phyloP scores from a whole-genome alignment of 2,888 invertebrate genomes.

The Thereva unica region DNA sequence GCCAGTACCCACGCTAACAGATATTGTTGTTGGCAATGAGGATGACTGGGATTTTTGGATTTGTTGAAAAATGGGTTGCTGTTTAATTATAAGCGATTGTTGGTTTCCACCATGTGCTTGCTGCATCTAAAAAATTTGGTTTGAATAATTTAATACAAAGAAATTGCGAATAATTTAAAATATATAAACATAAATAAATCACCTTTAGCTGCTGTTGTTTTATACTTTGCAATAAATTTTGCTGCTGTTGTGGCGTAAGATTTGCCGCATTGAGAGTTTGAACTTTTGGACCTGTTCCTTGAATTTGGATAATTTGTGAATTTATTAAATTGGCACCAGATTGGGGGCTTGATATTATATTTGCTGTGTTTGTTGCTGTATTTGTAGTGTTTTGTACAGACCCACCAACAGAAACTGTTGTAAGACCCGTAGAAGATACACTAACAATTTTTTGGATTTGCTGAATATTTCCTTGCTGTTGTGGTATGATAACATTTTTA shows the following conservation, averaged over 20 bases:
- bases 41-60: constrained; percentile 25
- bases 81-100: constrained; percentile 44
- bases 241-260: constrained; percentile 54
- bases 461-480: constrained; percentile 45
- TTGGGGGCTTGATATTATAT: constrained; percentile 30
- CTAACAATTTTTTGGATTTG: constrained; percentile 47
- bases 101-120: constrained; percentile 31
- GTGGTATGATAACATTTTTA: constrained; percentile 45
- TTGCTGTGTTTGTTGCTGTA: constrained; percentile 25
- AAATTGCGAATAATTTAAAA: neutral
- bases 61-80: constrained; percentile 39
- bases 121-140: constrained; percentile 13
- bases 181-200: neutral
- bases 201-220: constrained; percentile 49
- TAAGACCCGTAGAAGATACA: constrained; percentile 38
- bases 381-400: neutral
- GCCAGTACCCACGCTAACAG: constrained; percentile 27
- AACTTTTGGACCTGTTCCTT: constrained; percentile 45
- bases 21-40: constrained; percentile 15
- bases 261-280: constrained; percentile 51
- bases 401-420: constrained; percentile 27
- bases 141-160: neutral
- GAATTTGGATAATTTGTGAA: constrained; percentile 47
- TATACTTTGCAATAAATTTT: constrained; percentile 53
- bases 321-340: constrained; percentile 38